Evolutionary conservation across 1,140 invertebrate genomes (phyloP).

Genomic region (Daktulosphaira vitifoliae): DNA sequence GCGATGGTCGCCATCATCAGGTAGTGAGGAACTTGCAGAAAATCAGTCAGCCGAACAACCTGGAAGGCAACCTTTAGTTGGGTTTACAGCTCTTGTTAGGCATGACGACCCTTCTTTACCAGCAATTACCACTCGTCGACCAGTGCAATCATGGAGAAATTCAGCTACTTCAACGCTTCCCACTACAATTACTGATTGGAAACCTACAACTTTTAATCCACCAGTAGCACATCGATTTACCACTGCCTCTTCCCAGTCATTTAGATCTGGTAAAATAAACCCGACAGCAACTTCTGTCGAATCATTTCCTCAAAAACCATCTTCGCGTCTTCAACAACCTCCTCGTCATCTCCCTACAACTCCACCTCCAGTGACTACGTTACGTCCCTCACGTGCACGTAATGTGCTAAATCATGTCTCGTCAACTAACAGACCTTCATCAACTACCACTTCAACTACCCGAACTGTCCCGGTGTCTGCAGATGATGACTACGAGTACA

Average conservation of each 20-base stretch:
- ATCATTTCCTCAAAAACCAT: neutral
- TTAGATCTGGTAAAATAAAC: neutral
- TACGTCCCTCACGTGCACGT: neutral
- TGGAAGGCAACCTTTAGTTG: no score
- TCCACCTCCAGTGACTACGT: neutral
- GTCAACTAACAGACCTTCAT: neutral
- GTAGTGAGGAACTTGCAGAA: no score
- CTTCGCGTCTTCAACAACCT: slow-evolving; percentile 1
- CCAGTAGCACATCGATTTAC: neutral
- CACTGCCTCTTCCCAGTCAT: neutral
- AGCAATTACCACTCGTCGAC: slow-evolving; percentile 11
- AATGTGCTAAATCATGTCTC: neutral
- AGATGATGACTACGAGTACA: neutral
- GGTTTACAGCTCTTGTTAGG: no score
- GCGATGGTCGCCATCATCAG: no score
- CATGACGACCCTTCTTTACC: neutral
- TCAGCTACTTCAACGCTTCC: neutral
- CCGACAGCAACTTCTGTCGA: neutral
- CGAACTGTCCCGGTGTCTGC: neutral
- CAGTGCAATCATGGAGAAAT: slow-evolving; percentile 1
- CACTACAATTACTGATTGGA: neutral
- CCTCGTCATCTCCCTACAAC: neutral
- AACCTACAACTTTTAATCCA: slow-evolving; percentile 9
- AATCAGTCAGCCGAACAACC: no score
- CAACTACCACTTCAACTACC: neutral